Conservation (phyloP, 1,140 invertebrate species). For the Macrosteles quadrilineatus region DNA sequence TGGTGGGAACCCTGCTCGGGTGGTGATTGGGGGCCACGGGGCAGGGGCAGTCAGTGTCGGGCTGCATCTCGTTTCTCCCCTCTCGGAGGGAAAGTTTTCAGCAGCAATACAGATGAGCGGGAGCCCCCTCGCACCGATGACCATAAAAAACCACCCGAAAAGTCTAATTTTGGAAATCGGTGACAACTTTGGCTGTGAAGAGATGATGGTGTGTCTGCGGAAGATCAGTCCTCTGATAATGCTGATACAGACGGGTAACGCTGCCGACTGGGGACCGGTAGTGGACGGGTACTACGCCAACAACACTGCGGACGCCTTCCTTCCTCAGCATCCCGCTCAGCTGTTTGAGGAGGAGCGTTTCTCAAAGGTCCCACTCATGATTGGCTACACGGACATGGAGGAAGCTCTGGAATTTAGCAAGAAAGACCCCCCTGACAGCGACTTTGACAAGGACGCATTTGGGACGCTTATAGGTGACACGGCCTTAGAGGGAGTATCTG, state of each 20-base stretch:
- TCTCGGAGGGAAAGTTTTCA: slow-evolving; percentile 61
- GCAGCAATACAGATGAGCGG: slow-evolving; percentile 74
- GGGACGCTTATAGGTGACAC: slow-evolving; percentile 61
- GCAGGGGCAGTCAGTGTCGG: slow-evolving; percentile 74
- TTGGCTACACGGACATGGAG: slow-evolving; percentile 77
- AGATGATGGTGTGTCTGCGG: slow-evolving; percentile 67
- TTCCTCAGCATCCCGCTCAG: slow-evolving; percentile 63
- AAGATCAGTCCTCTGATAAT: slow-evolving; percentile 58
- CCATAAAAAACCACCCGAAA: slow-evolving; percentile 56
- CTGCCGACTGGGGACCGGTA: slow-evolving; percentile 71
- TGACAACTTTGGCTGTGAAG: slow-evolving; percentile 64
- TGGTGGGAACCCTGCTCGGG: slow-evolving; percentile 78
- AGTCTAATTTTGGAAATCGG: slow-evolving; percentile 60
- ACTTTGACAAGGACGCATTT: slow-evolving; percentile 58
- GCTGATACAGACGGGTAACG: slow-evolving; percentile 60
- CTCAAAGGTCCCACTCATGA: slow-evolving; percentile 65
- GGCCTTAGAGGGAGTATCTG: slow-evolving; percentile 50
- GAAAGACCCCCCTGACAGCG: slow-evolving; percentile 52
- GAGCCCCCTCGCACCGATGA: slow-evolving; percentile 61
- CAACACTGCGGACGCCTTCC: slow-evolving; percentile 64
- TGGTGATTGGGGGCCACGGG: slow-evolving; percentile 88
- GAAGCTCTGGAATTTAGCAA: slow-evolving; percentile 61
- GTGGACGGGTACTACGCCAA: slow-evolving; percentile 65
- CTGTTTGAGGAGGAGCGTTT: slow-evolving; percentile 58
- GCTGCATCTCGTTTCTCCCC: slow-evolving; percentile 65